Evolutionary conservation across 2,113 vertebrate species (phyloP), one percentile per base, ranked within the genome.

Genomic region (Myotis yumanensis): DNA sequence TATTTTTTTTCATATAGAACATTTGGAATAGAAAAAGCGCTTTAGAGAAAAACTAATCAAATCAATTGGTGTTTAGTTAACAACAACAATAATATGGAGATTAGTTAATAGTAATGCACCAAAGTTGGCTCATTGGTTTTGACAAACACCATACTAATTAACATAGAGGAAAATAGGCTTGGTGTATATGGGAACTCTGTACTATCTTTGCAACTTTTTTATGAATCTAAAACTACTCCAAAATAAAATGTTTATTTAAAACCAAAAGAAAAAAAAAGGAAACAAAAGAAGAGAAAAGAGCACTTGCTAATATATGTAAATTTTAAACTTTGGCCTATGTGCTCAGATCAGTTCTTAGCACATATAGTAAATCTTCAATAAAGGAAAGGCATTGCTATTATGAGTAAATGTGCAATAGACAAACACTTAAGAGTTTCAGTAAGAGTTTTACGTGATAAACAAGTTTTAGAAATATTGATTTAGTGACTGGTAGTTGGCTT

Each of bases 241-340:
- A 69, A 95, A 75, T 62, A 69, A 93, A 84, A 84, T 30, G 51
- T 43, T 71, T 84, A 40, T 80, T 76, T 87, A 88, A 71, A 76
- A 37, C 11, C 1, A 57, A 90, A 84, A n/a, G 25, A 11, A 32
- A 81, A 43, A 6, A 52, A 79, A 68, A 54, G 23, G 8, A 35
- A 37, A 4, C 20, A 80, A 43, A 79, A 59, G 37, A 43, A 43
- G 40, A 32, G 10, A 64, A 68, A 89, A 93, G 80, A 43, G 23
- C 4, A 43, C 37, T 90, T 82, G 9, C 22, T 89, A 83, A 28
- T 69, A 59, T 75, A 71, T 46, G 25, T n/a, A 95, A 37, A 75
- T 81, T 91, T 93, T 25, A 76, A 72, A 59, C 48, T 79, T 57
- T 81, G n/a, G 4, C 23, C 59, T 37, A 77, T 35, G 37, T 23